Evolutionary conservation across 2,797 vertebrate species (phyloP).

Genomic region (Liasis olivaceus): DNA sequence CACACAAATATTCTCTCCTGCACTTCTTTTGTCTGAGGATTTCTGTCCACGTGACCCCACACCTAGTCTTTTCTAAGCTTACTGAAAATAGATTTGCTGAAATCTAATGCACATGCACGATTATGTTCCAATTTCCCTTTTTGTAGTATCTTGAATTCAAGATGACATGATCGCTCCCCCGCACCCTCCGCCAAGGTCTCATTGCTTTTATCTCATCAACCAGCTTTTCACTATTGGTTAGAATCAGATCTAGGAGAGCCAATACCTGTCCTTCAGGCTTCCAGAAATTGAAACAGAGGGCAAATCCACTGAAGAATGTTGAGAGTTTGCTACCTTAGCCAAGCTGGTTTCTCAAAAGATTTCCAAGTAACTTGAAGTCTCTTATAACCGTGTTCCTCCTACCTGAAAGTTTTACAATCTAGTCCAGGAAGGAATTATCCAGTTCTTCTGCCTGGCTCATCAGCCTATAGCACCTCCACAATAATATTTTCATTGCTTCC

Average conservation of each 20-base stretch:
- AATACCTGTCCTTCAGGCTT: neutral
- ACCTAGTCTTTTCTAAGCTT: neutral
- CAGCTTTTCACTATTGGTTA: neutral
- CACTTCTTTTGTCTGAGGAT: neutral
- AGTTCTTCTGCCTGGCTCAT: neutral
- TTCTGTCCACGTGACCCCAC: neutral
- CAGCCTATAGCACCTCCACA: neutral
- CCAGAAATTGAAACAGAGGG: neutral
- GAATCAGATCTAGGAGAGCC: neutral
- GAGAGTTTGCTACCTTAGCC: neutral
- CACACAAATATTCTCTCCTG: neutral
- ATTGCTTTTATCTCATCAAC: neutral
- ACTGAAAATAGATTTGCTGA: neutral
- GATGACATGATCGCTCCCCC: neutral
- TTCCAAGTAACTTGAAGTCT: neutral
- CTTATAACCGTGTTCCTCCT: neutral
- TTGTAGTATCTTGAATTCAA: neutral
- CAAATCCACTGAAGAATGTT: neutral
- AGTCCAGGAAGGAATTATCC: neutral
- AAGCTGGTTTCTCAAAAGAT: neutral
- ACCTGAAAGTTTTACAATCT: neutral
- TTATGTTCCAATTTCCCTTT: neutral
- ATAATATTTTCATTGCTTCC: neutral
- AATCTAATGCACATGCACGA: neutral
- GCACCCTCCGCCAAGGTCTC: neutral